A percentile compares a stretch with the other conserved stretches of the same genome.
Conservation (phyloP, 2,797 vertebrate genomes). For the Morus bassanus region DNA sequence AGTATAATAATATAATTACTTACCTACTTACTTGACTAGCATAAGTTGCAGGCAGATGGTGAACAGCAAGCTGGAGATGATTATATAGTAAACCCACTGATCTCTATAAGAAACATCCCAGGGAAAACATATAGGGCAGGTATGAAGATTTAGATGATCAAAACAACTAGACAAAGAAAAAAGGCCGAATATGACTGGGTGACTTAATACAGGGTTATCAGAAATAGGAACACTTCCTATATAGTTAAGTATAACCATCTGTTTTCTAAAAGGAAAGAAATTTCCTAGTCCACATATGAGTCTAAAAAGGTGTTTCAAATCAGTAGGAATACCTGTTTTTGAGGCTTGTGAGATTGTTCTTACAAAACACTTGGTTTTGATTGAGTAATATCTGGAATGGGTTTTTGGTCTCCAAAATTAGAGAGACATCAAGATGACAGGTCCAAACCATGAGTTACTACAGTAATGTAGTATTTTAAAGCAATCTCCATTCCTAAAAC, state of each 20-base stretch:
- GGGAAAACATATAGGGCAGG: not conserved
- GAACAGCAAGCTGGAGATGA: not conserved
- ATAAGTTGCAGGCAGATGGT: not conserved
- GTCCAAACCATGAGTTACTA: constrained; percentile 22
- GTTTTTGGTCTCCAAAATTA: constrained; percentile 22
- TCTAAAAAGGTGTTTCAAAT: constrained; percentile 5
- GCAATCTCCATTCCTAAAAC: constrained; percentile 22
- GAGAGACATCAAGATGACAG: constrained; percentile 6
- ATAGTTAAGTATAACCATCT: not conserved
- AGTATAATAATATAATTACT: not conserved
- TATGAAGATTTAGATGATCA: not conserved
- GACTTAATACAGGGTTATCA: constrained; percentile 4
- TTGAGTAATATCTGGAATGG: constrained; percentile 31
- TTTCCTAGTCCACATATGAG: not conserved
- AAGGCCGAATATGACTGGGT: constrained; percentile 5
- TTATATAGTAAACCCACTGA: not conserved
- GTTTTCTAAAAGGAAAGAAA: constrained; percentile 13
- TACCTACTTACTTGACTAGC: not conserved
- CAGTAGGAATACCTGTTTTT: constrained; percentile 3
- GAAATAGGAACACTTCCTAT: not conserved
- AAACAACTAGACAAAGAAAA: not conserved
- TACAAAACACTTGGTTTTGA: constrained; percentile 12
- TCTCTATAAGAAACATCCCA: not conserved
- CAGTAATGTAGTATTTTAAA: constrained; percentile 6
- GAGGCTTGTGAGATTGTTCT: constrained; percentile 10